These are phyloP conservation scores for Rhinophrynus dorsalis DNA, from an alignment of 2,797 vertebrate species.

Conservation along the genomic window DNA sequence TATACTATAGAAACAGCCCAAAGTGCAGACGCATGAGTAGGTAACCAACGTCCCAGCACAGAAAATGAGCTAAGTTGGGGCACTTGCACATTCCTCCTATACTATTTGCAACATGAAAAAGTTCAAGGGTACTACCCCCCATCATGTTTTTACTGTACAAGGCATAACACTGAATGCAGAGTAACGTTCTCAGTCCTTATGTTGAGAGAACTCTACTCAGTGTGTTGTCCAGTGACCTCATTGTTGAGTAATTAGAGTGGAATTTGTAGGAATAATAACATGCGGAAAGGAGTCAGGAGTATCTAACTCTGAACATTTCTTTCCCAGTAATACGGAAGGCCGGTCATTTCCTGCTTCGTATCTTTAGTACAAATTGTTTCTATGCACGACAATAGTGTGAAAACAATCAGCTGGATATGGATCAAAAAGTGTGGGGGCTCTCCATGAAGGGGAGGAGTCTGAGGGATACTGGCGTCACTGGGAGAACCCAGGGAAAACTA, in stretches of 20 bases:
- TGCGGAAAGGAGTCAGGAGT: conserved; percentile 43
- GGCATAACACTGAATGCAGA: too few relatives aligned
- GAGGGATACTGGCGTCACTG: conserved; percentile 6
- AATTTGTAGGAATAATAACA: conserved; percentile 59
- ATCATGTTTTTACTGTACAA: too few relatives aligned
- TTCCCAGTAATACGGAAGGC: conserved; percentile 62
- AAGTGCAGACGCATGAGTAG: too few relatives aligned
- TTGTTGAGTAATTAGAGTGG: conserved; percentile 27
- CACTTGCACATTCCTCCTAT: too few relatives aligned
- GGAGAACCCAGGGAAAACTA: conserved; percentile 1
- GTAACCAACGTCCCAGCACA: too few relatives aligned
- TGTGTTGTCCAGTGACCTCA: conserved; percentile 44
- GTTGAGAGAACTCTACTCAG: neutral
- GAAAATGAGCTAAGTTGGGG: too few relatives aligned
- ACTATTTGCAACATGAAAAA: too few relatives aligned
- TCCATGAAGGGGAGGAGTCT: conserved; percentile 3
- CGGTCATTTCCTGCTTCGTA: conserved; percentile 72
- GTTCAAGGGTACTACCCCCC: too few relatives aligned
- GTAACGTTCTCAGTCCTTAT: too few relatives aligned
- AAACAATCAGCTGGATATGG: conserved; percentile 71
- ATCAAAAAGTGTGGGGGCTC: conserved; percentile 52
- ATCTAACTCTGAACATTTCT: conserved; percentile 69
- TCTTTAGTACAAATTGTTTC: conserved; percentile 76
- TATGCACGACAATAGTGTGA: conserved; percentile 69
- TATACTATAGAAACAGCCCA: too few relatives aligned